Evolutionary conservation across 30 jellyfish, hydroid and myxozoan species (phyloP).

Genomic region (Calvadosia cruxmelitensis): DNA sequence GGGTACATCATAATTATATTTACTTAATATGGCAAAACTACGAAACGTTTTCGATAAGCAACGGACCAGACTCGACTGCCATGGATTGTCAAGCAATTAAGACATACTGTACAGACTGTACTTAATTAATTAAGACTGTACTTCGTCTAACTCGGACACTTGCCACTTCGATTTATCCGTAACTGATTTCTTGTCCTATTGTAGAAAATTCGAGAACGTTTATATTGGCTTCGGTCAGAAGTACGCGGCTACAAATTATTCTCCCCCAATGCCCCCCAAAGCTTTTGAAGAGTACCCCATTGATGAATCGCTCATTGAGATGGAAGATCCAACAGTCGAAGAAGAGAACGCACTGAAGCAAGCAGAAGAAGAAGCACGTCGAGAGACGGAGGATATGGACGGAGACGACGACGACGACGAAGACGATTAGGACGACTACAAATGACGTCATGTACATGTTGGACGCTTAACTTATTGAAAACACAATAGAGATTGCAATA

Average conservation of each 20-base stretch:
- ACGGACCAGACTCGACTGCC: too few species aligned
- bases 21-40: too few species aligned
- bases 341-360: slow-evolving; percentile 79
- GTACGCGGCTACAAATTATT: slow-evolving; percentile 43
- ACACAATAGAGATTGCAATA: too few species aligned
- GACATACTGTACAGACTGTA: too few species aligned
- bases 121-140: too few species aligned
- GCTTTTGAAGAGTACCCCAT: slow-evolving; percentile 68
- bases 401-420: slow-evolving; percentile 84
- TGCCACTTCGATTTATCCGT: too few species aligned
- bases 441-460: too few species aligned
- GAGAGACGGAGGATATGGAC: slow-evolving; percentile 82
- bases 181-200: background rate
- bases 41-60: too few species aligned
- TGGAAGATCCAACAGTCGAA: slow-evolving; percentile 86
- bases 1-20: too few species aligned
- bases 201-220: slow-evolving; percentile 61
- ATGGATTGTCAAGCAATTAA: too few species aligned
- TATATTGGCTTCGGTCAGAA: slow-evolving; percentile 85
- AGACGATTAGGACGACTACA: slow-evolving; percentile 17
- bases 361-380: slow-evolving; percentile 71
- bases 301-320: slow-evolving; percentile 62
- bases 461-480: too few species aligned
- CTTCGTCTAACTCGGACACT: background rate
- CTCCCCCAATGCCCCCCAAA: slow-evolving; percentile 74